A percentile compares a stretch with the other conserved stretches of the same genome.
These are phyloP conservation scores for Nomia melanderi DNA, from an alignment of 1,140 invertebrate species.

Conservation along the genomic window DNA sequence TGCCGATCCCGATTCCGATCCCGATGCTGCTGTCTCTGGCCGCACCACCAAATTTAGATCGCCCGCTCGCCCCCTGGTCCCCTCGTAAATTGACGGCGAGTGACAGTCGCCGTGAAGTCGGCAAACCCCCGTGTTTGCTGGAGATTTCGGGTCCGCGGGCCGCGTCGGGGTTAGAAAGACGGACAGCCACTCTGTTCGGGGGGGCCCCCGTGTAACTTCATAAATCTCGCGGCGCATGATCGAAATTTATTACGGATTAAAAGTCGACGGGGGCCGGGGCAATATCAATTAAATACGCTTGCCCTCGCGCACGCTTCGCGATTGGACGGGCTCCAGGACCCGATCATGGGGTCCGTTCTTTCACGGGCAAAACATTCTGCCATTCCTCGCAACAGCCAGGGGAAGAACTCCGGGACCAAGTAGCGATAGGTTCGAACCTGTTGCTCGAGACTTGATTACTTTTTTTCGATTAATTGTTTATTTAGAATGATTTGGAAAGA, in stretches of 20 bases:
- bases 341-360: conserved; percentile 21
- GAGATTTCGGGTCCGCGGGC: conserved; percentile 54
- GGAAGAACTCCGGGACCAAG: conserved; percentile 3
- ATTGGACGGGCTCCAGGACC: conserved; percentile 40
- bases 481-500: background rate
- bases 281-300: conserved; percentile 73
- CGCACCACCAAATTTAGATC: conserved; percentile 47
- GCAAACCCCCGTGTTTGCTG: conserved; percentile 38
- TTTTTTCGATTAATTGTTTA: background rate
- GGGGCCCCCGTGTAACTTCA: conserved; percentile 56
- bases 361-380: conserved; percentile 36
- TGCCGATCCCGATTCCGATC: no score
- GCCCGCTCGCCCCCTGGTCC: conserved; percentile 14
- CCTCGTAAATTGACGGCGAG: conserved; percentile 61
- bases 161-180: conserved; percentile 39
- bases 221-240: conserved; percentile 70
- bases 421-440: conserved; percentile 37
- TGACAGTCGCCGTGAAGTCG: conserved; percentile 63
- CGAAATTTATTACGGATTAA: conserved; percentile 74
- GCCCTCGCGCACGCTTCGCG: background rate
- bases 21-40: no score
- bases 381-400: conserved; percentile 21
- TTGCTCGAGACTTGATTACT: background rate
- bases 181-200: background rate
- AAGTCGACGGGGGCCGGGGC: conserved; percentile 52